Evolutionary conservation across 2,113 vertebrate genomes (phyloP).

Genomic region (Cepphus grylle): DNA sequence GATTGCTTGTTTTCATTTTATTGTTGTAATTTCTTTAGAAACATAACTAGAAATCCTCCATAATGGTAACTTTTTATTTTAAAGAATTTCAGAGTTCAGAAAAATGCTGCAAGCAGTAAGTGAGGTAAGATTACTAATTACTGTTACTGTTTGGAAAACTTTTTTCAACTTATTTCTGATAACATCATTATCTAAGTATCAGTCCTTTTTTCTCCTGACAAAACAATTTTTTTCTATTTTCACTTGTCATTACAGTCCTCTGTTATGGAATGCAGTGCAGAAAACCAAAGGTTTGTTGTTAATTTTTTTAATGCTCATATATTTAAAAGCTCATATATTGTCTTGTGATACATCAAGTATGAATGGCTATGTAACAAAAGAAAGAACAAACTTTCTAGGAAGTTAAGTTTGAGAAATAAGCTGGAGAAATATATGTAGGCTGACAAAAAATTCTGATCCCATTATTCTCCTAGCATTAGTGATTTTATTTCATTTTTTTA

Average conservation of each 20-base stretch:
- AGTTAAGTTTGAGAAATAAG: neutral
- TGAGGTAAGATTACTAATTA: conserved; percentile 66
- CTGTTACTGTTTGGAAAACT: neutral
- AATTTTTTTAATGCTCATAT: neutral
- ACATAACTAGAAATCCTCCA: neutral
- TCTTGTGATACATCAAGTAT: neutral
- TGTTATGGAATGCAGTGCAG: conserved; percentile 66
- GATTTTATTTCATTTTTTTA: neutral
- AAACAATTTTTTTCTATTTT: conserved; percentile 15
- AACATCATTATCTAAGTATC: neutral
- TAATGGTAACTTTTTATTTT: conserved; percentile 44
- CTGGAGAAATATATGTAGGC: neutral
- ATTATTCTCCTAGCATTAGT: neutral
- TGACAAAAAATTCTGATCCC: neutral
- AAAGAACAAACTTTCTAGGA: neutral
- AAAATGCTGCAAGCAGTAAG: conserved; percentile 69
- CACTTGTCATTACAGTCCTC: conserved; percentile 68
- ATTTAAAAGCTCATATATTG: neutral
- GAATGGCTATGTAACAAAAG: neutral
- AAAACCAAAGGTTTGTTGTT: conserved; percentile 73
- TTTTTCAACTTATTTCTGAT: neutral
- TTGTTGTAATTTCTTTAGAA: neutral
- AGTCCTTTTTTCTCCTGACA: conserved; percentile 2
- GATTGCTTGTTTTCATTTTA: neutral
- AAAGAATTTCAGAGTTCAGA: conserved; percentile 75